phyloP scores from a whole-genome alignment of 2,797 vertebrate species.

The Champsocephalus gunnari region DNA sequence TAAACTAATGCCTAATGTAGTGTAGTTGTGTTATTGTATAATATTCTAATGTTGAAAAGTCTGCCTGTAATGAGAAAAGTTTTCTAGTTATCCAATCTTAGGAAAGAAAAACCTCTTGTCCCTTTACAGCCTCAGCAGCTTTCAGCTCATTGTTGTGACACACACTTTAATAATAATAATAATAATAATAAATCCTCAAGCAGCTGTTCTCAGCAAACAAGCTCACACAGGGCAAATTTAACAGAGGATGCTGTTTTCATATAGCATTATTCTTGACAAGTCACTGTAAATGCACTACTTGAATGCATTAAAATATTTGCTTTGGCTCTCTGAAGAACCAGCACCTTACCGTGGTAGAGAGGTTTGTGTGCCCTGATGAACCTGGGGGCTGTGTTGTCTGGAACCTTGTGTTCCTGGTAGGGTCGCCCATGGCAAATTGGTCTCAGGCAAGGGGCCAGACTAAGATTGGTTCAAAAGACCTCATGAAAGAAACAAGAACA shows the following conservation, averaged over 20 bases:
- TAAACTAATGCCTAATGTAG: not conserved
- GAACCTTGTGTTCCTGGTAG: no score
- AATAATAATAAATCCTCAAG: conserved; percentile 36
- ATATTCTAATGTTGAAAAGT: not conserved
- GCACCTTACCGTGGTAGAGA: no score
- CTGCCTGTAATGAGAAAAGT: conserved; percentile 16
- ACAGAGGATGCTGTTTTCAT: conserved; percentile 23
- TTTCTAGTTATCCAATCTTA: conserved; percentile 8
- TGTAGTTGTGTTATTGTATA: not conserved
- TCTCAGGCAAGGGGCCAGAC: no score
- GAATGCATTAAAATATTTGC: conserved; percentile 18
- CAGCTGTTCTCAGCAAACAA: conserved; percentile 48
- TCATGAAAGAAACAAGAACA: no score
- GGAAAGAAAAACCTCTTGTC: not conserved
- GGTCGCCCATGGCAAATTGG: no score
- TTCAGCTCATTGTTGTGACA: conserved; percentile 34
- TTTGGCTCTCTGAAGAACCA: not conserved
- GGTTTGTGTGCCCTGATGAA: no score
- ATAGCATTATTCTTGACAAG: conserved; percentile 34
- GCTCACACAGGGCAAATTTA: conserved; percentile 2
- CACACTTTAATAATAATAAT: no score
- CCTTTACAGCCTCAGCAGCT: conserved; percentile 34
- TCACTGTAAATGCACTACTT: conserved; percentile 20
- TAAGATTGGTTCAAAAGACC: no score
- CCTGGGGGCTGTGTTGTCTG: no score